Percentiles rank a stretch among this genome's conserved stretches.
These are phyloP conservation scores for Holocentrus rufus DNA, from an alignment of 2,797 vertebrate species.

Conservation along the genomic window DNA sequence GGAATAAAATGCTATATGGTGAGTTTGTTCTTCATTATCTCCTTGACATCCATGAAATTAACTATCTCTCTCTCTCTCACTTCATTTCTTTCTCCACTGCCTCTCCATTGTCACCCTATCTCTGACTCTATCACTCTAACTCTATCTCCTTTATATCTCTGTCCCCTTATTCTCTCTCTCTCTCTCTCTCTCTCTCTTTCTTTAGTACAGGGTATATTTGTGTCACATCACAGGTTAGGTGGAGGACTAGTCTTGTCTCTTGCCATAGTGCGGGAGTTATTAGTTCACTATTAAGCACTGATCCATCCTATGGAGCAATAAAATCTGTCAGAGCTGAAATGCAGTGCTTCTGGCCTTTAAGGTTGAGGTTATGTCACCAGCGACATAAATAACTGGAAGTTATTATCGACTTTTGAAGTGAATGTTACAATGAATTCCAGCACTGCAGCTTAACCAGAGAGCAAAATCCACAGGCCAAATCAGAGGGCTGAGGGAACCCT, in stretches of 20 bases:
- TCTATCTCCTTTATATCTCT: background rate
- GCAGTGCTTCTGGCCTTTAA: too few relatives aligned
- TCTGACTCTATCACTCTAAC: background rate
- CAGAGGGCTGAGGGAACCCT: slow-evolving; percentile 16
- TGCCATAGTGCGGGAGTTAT: too few relatives aligned
- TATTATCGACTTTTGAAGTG: background rate
- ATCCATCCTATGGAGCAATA: too few relatives aligned
- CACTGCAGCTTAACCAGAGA: background rate
- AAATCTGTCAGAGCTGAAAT: too few relatives aligned
- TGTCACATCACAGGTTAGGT: too few relatives aligned
- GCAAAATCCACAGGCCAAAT: slow-evolving; percentile 5
- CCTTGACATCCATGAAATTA: slow-evolving; percentile 44
- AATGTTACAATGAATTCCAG: background rate
- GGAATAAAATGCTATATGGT: slow-evolving; percentile 39
- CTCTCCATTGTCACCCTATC: background rate
- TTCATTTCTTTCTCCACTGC: background rate
- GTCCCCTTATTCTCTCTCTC: too few relatives aligned
- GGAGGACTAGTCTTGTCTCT: too few relatives aligned
- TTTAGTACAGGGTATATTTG: too few relatives aligned
- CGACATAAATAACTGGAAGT: background rate
- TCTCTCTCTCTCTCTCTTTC: too few relatives aligned
- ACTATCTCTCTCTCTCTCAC: background rate
- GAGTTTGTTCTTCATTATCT: slow-evolving; percentile 55
- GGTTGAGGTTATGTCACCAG: background rate
- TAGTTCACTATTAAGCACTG: too few relatives aligned